Base-by-base conservation (phyloP, 1,140 invertebrate species). In the Lineus longissimus region DNA sequence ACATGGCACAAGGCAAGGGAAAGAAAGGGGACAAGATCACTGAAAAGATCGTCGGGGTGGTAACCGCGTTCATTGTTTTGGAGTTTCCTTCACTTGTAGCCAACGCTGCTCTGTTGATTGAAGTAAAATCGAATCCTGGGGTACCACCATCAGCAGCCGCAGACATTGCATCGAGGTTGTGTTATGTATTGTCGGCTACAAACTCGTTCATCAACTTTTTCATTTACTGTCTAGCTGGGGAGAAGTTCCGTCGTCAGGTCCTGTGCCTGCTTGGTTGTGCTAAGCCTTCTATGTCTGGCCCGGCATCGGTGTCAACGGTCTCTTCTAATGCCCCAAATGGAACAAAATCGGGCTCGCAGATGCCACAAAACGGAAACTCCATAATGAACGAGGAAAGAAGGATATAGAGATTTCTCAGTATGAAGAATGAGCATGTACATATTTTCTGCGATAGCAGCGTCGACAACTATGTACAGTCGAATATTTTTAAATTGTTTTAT, bases 141-240 rank as follows among this genome's bases (percentile, higher is more conserved):
- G 47, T 23, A 23, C n/a, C 47, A 23, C 6, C 9, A 23, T 6
- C n/a, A 9, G 47, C 4, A 4, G 47, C 47, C n/a, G n/a, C n/a
- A 6, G 4, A 7, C 25, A 51, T 51, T 51, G 47, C 33, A 36
- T 36, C 33, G 15, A 4, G 15, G 33, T 15, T 36, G 33, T 7
- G 6, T 15, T 51, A 51, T 27, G 47, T 23, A 6, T 51, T 51
- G n/a, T 51, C 47, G 47, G 47, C 47, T 4, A 51, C 25, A 9
- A 51, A 51, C n/a, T 23, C n/a, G 6, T 51, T 19, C n/a, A 27
- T 51, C 4, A 51, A 51, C 47, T 51, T 51, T 51, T 51, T 7
- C 47, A 23, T 51, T 9, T 51, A 51, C 47, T 51, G 47, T n/a
- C 47, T 51, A 4, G 47, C n/a, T 23, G 47, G 47, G 47, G 25